Percentiles rank a stretch among this genome's conserved stretches.
Evolutionary conservation across 2,888 invertebrate species (phyloP).

Genomic region (Drosophila prolongata): DNA sequence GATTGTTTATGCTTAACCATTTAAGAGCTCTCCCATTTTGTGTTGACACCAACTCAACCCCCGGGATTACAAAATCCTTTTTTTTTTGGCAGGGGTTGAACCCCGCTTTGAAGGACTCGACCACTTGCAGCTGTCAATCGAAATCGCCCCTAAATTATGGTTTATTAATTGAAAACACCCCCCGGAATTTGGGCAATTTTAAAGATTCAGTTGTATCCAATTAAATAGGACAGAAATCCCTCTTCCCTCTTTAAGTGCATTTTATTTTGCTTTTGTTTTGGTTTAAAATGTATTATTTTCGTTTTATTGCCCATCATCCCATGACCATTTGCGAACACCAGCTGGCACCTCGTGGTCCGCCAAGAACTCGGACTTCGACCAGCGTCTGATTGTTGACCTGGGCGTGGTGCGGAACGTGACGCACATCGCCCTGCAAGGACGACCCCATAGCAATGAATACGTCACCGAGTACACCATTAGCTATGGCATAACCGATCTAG

Average conservation of each 20-base stretch:
- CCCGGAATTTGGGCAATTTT: conserved; percentile 13
- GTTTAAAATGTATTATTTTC: conserved; percentile 60
- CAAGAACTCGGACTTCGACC: conserved; percentile 95
- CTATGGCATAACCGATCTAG: conserved; percentile 95
- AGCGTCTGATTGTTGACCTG: conserved; percentile 95
- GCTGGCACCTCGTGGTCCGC: conserved; percentile 97
- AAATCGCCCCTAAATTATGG: conserved; percentile 73
- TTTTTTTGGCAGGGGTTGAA: conserved; percentile 48
- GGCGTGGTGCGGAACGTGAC: conserved; percentile 95
- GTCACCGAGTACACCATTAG: conserved; percentile 97
- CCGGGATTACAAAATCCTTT: conserved; percentile 36
- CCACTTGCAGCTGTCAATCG: conserved; percentile 77
- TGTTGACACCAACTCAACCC: conserved; percentile 71
- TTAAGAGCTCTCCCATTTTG: conserved; percentile 61
- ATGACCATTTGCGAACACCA: conserved; percentile 82
- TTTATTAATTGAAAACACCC: conserved; percentile 66
- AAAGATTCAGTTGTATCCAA: conserved; percentile 7
- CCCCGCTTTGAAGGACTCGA: conserved; percentile 42
- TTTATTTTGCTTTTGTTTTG: conserved; percentile 53
- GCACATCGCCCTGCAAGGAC: conserved; percentile 94
- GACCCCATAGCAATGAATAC: conserved; percentile 95
- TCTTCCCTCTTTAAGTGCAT: conserved; percentile 46
- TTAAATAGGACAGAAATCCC: conserved; percentile 2
- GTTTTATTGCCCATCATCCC: conserved; percentile 47
- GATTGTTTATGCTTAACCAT: conserved; percentile 61